Evolutionary conservation across 2,113 vertebrate species (phyloP).

Genomic region (Limanda limanda): DNA sequence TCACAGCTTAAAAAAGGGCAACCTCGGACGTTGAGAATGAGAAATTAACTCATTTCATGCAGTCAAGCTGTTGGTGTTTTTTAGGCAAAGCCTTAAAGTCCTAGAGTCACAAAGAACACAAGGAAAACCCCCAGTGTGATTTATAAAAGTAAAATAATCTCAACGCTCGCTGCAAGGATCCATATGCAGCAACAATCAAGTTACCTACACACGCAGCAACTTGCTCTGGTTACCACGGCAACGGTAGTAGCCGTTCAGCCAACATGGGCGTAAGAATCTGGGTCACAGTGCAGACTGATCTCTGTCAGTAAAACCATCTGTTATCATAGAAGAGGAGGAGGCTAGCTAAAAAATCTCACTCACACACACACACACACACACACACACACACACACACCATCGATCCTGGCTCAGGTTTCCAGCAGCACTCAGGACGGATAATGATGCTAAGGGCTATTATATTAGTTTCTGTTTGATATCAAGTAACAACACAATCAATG

Average conservation of each 20-base stretch:
- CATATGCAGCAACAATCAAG: slow-evolving; percentile 21
- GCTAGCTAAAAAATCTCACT: background rate
- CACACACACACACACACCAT: background rate
- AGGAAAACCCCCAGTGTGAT: too few relatives aligned
- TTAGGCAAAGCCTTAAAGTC: background rate
- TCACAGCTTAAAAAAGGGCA: background rate
- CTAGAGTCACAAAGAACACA: too few relatives aligned
- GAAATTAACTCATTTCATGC: background rate
- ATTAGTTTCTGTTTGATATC: slow-evolving; percentile 24
- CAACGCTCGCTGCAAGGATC: slow-evolving; percentile 13
- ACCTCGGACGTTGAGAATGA: background rate
- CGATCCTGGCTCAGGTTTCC: slow-evolving; percentile 39
- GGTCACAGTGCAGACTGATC: slow-evolving; percentile 59
- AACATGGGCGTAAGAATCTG: slow-evolving; percentile 56
- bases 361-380: background rate
- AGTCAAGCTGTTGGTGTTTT: background rate
- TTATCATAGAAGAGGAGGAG: slow-evolving; percentile 31
- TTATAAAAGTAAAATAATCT: background rate
- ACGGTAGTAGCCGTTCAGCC: slow-evolving; percentile 21
- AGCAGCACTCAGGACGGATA: slow-evolving; percentile 40
- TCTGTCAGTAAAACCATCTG: slow-evolving; percentile 66
- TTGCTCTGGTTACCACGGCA: slow-evolving; percentile 49
- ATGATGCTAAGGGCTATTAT: slow-evolving; percentile 28
- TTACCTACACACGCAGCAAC: slow-evolving; percentile 2
- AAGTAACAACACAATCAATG: background rate